These are phyloP conservation scores for Drosophila parthenogenetica DNA, from an alignment of 2,888 invertebrate species.

Conservation along the genomic window DNA sequence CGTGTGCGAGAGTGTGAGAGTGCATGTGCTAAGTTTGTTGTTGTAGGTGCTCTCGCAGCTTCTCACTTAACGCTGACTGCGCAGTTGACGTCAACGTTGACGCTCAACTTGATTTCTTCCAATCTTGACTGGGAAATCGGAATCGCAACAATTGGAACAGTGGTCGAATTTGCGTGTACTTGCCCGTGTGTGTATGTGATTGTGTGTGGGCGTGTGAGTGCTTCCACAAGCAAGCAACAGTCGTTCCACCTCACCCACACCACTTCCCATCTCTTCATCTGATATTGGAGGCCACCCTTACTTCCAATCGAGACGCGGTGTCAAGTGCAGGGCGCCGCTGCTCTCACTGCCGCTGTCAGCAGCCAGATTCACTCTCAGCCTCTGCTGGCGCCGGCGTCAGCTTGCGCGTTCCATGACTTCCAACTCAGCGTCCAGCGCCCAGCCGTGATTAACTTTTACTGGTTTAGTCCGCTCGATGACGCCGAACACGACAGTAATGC, in stretches of 20 bases:
- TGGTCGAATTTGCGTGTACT: conserved; percentile 63
- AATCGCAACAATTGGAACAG: conserved; percentile 81
- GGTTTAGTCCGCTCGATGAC: conserved; percentile 83
- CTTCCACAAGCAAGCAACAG: conserved; percentile 55
- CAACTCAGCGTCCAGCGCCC: conserved; percentile 72
- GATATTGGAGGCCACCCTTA: neutral
- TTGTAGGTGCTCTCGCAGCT: conserved; percentile 41
- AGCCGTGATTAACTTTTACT: conserved; percentile 84
- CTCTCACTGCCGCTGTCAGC: conserved; percentile 48
- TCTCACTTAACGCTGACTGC: conserved; percentile 39
- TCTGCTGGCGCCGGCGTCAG: conserved; percentile 65
- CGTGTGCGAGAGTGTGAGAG: conserved; percentile 19
- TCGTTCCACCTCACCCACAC: conserved; percentile 11
- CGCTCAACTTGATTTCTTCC: conserved; percentile 78
- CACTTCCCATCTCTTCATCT: neutral
- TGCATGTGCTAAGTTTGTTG: conserved; percentile 2
- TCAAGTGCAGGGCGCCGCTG: conserved; percentile 62
- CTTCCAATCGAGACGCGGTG: conserved; percentile 50
- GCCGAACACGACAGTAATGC: conserved; percentile 78
- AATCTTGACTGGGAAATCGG: conserved; percentile 78
- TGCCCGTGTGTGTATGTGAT: conserved; percentile 33
- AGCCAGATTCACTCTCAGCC: conserved; percentile 67
- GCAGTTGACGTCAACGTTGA: conserved; percentile 32
- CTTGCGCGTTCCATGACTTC: conserved; percentile 54
- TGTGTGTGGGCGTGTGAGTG: conserved; percentile 51